phyloP scores from a whole-genome alignment of 2,113 vertebrate genomes.

The Rhadina sibilatrix region DNA sequence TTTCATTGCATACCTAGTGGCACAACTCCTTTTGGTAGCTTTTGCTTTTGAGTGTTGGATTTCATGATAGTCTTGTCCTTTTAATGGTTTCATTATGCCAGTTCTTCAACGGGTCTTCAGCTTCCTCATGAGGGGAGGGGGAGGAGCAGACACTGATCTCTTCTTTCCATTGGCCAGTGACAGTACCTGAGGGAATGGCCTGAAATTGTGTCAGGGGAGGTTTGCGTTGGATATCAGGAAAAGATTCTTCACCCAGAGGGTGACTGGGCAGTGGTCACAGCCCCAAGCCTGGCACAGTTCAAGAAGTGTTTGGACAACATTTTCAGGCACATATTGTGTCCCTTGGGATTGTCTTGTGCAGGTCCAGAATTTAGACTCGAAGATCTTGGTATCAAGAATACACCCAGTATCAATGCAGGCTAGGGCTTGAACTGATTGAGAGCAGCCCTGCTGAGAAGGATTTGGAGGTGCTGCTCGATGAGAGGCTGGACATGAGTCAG shows the following conservation, averaged over 20 bases:
- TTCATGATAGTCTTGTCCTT: neutral
- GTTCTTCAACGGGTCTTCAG: neutral
- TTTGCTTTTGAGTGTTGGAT: neutral
- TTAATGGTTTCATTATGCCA: neutral
- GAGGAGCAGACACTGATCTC: neutral
- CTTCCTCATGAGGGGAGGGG: neutral
- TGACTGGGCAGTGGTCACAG: neutral
- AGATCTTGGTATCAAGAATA: neutral
- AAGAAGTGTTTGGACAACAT: neutral
- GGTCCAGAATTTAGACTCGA: fast-evolving
- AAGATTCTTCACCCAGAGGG: neutral
- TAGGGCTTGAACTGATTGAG: neutral
- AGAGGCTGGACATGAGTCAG: neutral
- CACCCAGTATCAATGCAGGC: fast-evolving
- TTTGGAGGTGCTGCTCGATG: neutral
- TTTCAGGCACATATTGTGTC: neutral
- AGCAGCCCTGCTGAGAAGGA: neutral
- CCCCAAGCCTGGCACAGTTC: neutral
- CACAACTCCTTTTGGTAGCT: neutral
- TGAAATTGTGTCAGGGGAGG: neutral
- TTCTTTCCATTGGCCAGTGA: neutral
- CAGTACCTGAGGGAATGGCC: neutral
- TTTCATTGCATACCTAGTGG: neutral
- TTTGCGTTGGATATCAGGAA: neutral
- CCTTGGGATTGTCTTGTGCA: neutral